A percentile compares a stretch with the other conserved stretches of the same genome.
These are phyloP conservation scores for Bedellia somnulentella DNA, from an alignment of 2,888 invertebrate species.

Conservation along the genomic window DNA sequence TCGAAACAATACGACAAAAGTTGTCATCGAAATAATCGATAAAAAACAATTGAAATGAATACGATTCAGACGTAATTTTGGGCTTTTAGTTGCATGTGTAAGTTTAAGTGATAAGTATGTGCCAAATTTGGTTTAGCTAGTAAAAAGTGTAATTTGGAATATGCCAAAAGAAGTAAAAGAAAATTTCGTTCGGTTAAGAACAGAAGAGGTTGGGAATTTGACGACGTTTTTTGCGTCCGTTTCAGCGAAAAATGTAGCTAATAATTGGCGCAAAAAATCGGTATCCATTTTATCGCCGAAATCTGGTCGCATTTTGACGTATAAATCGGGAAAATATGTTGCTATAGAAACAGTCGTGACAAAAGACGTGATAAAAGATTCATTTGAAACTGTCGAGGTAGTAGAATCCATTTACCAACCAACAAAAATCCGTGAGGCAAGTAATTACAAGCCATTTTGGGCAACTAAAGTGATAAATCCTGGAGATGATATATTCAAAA, in stretches of 20 bases:
- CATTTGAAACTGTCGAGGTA: constrained; percentile 32
- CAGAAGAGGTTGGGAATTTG: constrained; percentile 27
- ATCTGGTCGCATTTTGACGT: constrained; percentile 23
- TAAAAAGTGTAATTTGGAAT: too few species aligned
- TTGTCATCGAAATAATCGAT: too few species aligned
- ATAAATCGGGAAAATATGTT: background rate
- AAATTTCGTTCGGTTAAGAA: constrained; percentile 22
- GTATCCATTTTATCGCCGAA: constrained; percentile 39
- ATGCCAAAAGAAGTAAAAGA: constrained; percentile 30
- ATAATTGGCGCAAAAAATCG: constrained; percentile 33
- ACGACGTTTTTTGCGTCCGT: constrained; percentile 23
- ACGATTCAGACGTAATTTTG: too few species aligned
- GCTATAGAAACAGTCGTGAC: constrained; percentile 20
- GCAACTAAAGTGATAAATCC: constrained; percentile 26
- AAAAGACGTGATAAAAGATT: constrained; percentile 28
- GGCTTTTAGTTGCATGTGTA: too few species aligned
- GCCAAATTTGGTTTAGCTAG: too few species aligned
- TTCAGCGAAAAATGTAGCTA: constrained; percentile 17
- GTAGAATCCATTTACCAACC: constrained; percentile 34
- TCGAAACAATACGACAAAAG: too few species aligned
- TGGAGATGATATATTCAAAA: constrained; percentile 8
- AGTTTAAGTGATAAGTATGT: too few species aligned
- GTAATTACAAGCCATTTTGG: constrained; percentile 33
- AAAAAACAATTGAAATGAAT: too few species aligned
- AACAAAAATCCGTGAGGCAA: constrained; percentile 26